These are phyloP conservation scores for Orussus abietinus DNA, from an alignment of 1,140 invertebrate genomes.

Conservation along the genomic window DNA sequence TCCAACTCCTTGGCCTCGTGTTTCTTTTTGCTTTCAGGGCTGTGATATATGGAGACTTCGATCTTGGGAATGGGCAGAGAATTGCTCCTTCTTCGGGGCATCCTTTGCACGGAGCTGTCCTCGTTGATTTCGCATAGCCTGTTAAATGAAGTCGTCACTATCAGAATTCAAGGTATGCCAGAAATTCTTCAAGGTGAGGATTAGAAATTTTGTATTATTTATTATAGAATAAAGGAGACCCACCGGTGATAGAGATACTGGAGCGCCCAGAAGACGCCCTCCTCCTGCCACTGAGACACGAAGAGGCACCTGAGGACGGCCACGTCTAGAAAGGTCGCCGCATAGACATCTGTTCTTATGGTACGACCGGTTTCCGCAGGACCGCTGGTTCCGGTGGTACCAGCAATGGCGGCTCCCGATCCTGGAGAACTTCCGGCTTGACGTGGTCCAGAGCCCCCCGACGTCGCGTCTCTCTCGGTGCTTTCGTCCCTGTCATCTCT, in stretches of 20 bases:
- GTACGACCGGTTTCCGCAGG: too few species aligned
- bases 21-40: constrained; percentile 64
- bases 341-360: too few species aligned
- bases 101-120: constrained; percentile 68
- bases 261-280: constrained; percentile 96
- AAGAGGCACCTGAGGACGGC: constrained; percentile 95
- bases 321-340: constrained; percentile 94
- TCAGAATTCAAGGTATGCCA: too few species aligned
- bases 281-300: constrained; percentile 95
- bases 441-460: constrained; percentile 19
- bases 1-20: constrained; percentile 72
- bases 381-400: too few species aligned
- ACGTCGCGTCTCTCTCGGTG: constrained; percentile 27
- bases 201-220: constrained; percentile 1
- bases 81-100: constrained; percentile 79
- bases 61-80: constrained; percentile 92
- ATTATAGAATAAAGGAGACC: constrained; percentile 12
- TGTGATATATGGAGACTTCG: constrained; percentile 80
- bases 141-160: too few species aligned
- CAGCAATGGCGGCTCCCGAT: too few species aligned
- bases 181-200: background rate
- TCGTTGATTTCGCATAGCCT: constrained; percentile 80
- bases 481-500: constrained; percentile 27
- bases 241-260: constrained; percentile 87
- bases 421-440: constrained; percentile 20